phyloP scores from a whole-genome alignment of 2,888 invertebrate genomes.

The Liodrosophila aerea region DNA sequence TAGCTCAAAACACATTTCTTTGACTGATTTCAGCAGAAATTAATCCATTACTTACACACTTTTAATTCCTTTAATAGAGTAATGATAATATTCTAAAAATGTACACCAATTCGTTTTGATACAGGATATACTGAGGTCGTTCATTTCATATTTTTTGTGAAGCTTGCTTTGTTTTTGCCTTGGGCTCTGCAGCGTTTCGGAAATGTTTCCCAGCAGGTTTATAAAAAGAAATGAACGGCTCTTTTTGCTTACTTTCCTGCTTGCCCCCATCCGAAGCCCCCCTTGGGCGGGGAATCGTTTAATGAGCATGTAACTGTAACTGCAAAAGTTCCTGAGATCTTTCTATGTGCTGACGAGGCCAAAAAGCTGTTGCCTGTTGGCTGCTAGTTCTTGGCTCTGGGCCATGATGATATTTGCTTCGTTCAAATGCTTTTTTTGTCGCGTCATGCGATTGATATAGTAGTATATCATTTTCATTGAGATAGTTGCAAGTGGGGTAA shows the following conservation, averaged over 20 bases:
- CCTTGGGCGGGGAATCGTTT: slow-evolving; percentile 79
- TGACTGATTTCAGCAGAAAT: no score
- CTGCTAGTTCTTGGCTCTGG: background rate
- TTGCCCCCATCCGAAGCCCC: slow-evolving; percentile 6
- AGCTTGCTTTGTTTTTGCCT: slow-evolving; percentile 27
- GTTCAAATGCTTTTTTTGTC: slow-evolving; percentile 28
- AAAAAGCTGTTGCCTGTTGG: slow-evolving; percentile 15
- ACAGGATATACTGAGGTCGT: slow-evolving; percentile 13
- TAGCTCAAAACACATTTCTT: no score
- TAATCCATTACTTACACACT: no score
- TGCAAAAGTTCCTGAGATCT: slow-evolving; percentile 52
- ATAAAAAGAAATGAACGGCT: slow-evolving; percentile 83
- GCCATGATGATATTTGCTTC: background rate
- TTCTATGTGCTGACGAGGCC: slow-evolving; percentile 27
- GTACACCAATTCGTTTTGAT: background rate
- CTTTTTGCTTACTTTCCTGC: slow-evolving; percentile 54
- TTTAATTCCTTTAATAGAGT: no score
- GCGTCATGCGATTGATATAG: slow-evolving; percentile 47
- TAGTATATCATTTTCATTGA: slow-evolving; percentile 39
- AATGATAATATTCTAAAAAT: no score
- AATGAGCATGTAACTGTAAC: slow-evolving; percentile 82
- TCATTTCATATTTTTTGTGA: slow-evolving; percentile 3
- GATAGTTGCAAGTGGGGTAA: background rate
- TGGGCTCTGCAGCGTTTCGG: slow-evolving; percentile 33
- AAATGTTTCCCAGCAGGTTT: slow-evolving; percentile 83